Base-by-base conservation (phyloP, 2,888 invertebrate species). In the Teleiodes luculella region DNA sequence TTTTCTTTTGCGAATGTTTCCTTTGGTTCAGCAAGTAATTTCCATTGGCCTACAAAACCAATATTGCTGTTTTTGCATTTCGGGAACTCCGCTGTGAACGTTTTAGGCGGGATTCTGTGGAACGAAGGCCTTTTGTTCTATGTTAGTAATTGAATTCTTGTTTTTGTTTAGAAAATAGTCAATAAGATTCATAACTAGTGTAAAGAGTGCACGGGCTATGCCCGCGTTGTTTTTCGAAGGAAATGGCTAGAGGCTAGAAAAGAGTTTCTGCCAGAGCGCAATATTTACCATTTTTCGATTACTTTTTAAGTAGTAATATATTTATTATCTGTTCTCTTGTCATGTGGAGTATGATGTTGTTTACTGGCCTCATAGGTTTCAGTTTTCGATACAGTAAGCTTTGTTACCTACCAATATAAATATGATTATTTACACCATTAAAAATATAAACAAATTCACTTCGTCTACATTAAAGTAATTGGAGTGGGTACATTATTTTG, bases 1-100 rank as follows among this genome's bases (percentile, higher is more conserved):
- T 33, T 28, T 39, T 49, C 49, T 39, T 53, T 53, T 6, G 31
- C 37, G 31, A n/a, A 41, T 31, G 33, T 31, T 49, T 48, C 59
- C 57, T 55, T 63, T 64, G 66, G 61, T 68, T 72, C 57, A 57
- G 51, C 66, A 74, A 72, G 68, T 71, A 72, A 74, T 75, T 74
- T 75, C 66, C 67, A 71, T 70, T 64, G 69, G 64, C 62, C 59
- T 67, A 60, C 58, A 36, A 57, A 54, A 68, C 59, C 61, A 63
- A 68, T 70, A 64, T 65, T 61, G 61, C 65, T 74, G 70, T 71
- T 72, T 75, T 64, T 69, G 64, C 53, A 61, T 36, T 49, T 49
- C 37, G 18, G 49, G 66, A 70, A 69, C 62, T 68, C n/a, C 64
- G 45, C 54, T 54, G 57, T 59, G 55, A 63, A 63, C 63, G 62